Conservation (phyloP, 2,888 invertebrate species). For the Polydrusus tereticollis region DNA sequence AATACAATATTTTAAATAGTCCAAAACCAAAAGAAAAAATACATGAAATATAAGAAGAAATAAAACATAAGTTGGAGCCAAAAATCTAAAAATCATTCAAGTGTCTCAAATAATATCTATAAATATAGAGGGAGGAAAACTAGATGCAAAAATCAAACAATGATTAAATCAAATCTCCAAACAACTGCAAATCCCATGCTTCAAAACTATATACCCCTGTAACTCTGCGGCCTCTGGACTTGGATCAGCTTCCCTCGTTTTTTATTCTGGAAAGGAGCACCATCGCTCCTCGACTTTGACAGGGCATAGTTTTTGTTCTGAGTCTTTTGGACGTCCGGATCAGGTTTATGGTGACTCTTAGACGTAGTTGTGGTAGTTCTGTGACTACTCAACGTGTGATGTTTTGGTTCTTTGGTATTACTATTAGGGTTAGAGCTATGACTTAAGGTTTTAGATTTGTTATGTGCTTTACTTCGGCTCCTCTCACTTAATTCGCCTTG, state of each 20-base stretch:
- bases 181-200: conserved; percentile 48
- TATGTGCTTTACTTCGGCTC: conserved; percentile 7
- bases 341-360: background rate
- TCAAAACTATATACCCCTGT: conserved; percentile 58
- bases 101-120: background rate
- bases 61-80: background rate
- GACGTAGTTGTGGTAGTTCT: background rate
- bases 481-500: background rate
- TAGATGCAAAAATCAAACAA: conserved; percentile 27
- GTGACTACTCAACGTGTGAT: background rate
- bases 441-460: conserved; percentile 17
- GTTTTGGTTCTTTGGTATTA: conserved; percentile 13
- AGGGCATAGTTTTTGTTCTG: conserved; percentile 56
- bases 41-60: background rate
- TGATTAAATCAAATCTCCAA: conserved; percentile 21
- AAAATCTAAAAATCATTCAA: background rate
- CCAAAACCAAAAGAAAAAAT: background rate
- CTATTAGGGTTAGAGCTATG: conserved; percentile 4
- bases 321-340: conserved; percentile 6
- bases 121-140: background rate
- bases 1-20: background rate
- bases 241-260: conserved; percentile 64
- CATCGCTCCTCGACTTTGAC: conserved; percentile 66
- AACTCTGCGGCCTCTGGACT: conserved; percentile 58
- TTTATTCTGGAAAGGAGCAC: conserved; percentile 64